phyloP scores from a whole-genome alignment of 1,140 invertebrate species.

The Drosophila athabasca region DNA sequence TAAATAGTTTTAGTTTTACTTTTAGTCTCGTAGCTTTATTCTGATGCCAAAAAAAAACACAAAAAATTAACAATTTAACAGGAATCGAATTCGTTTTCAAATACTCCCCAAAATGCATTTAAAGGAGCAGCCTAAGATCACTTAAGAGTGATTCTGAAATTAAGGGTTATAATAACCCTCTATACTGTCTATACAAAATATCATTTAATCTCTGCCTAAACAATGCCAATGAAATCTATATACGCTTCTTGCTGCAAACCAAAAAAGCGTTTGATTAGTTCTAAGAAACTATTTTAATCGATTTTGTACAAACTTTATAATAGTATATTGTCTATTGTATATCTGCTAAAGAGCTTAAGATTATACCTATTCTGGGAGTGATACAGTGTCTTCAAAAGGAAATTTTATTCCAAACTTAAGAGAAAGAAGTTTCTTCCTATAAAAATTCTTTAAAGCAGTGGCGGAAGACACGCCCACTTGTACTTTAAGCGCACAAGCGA shows the following conservation, averaged over 20 bases:
- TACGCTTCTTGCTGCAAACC: neutral
- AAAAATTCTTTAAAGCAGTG: too few relatives aligned
- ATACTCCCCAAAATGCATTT: constrained; percentile 58
- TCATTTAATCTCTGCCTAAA: neutral
- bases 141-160: neutral
- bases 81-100: constrained; percentile 46
- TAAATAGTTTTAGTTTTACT: constrained; percentile 75
- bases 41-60: constrained; percentile 58
- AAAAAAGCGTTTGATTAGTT: neutral
- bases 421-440: neutral
- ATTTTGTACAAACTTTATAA: constrained; percentile 20
- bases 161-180: neutral
- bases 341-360: constrained; percentile 11
- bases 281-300: neutral
- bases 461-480: too few relatives aligned
- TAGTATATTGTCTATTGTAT: neutral
- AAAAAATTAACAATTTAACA: constrained; percentile 4
- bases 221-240: too few relatives aligned
- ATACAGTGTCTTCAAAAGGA: too few relatives aligned
- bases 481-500: too few relatives aligned
- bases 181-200: neutral
- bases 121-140: constrained; percentile 22
- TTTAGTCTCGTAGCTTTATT: constrained; percentile 53
- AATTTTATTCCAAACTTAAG: too few relatives aligned
- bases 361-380: constrained; percentile 3